Conservation (phyloP, 2,888 invertebrate genomes). For the Acronicta psi region DNA sequence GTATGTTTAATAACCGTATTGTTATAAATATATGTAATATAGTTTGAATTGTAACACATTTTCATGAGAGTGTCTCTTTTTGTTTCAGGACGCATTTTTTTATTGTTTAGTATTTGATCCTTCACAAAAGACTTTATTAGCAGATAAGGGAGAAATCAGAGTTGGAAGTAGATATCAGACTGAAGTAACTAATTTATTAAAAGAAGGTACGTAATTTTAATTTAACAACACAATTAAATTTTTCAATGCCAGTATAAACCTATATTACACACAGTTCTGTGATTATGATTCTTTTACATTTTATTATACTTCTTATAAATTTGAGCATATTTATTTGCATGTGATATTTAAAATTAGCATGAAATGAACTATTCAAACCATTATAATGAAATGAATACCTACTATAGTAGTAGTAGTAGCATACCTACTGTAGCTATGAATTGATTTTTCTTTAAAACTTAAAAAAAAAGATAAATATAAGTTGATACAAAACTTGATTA, state of each 20-base stretch:
- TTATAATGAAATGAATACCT: no score
- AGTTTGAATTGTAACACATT: slow-evolving; percentile 18
- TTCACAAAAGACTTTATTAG: slow-evolving; percentile 98
- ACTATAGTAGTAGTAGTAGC: no score
- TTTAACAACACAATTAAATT: no score
- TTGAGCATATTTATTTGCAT: slow-evolving; percentile 1
- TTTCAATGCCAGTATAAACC: background rate
- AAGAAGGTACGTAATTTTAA: slow-evolving; percentile 90
- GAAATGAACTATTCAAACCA: no score
- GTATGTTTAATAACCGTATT: slow-evolving; percentile 13
- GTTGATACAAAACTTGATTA: no score
- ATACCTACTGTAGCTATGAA: no score
- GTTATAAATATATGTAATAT: slow-evolving; percentile 9
- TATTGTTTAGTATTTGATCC: slow-evolving; percentile 99
- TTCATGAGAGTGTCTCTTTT: slow-evolving; percentile 63
- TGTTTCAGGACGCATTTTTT: slow-evolving; percentile 98
- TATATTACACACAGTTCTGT: background rate
- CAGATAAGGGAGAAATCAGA: slow-evolving; percentile 98
- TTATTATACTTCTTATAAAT: background rate
- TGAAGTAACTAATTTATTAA: slow-evolving; percentile 94
- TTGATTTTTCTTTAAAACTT: no score
- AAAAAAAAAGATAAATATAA: no score
- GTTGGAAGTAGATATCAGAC: slow-evolving; percentile 99
- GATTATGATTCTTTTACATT: background rate
- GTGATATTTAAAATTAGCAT: background rate